A percentile compares a stretch with the other conserved stretches of the same genome.
Evolutionary conservation across 1,140 invertebrate genomes (phyloP).

Genomic region (Laodelphax striatellus): DNA sequence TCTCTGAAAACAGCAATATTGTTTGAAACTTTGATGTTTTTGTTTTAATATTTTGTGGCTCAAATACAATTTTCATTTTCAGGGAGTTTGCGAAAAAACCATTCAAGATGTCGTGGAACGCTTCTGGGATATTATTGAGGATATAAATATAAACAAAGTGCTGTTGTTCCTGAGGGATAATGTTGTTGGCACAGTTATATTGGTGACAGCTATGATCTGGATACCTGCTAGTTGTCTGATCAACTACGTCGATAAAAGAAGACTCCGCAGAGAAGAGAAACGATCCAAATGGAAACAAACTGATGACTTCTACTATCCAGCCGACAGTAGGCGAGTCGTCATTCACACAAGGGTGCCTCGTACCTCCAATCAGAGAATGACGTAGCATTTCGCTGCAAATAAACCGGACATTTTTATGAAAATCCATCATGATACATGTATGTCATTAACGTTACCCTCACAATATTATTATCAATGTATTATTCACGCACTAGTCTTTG

Average conservation of each 20-base stretch:
- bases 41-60: too few species aligned
- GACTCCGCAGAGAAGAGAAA: slow-evolving; percentile 31
- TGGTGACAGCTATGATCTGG: slow-evolving; percentile 84
- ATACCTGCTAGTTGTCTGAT: slow-evolving; percentile 77
- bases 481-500: too few species aligned
- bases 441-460: too few species aligned
- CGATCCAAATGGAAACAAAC: slow-evolving; percentile 9
- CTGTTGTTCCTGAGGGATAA: slow-evolving; percentile 76
- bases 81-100: slow-evolving; percentile 89
- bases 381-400: too few species aligned
- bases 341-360: slow-evolving; percentile 7
- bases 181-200: slow-evolving; percentile 79
- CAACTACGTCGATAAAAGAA: slow-evolving; percentile 63
- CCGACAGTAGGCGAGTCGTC: slow-evolving; percentile 5
- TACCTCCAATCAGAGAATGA: background rate
- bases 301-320: slow-evolving; percentile 9
- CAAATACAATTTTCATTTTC: slow-evolving; percentile 22
- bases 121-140: slow-evolving; percentile 94
- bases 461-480: too few species aligned
- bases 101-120: slow-evolving; percentile 89
- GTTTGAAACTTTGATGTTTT: too few species aligned
- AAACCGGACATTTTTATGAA: too few species aligned
- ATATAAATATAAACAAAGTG: slow-evolving; percentile 89
- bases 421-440: too few species aligned
- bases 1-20: too few species aligned